Evolutionary conservation across 1,140 invertebrate species (phyloP), one percentile per base, ranked within the genome.

Genomic region (Phortica variegata): DNA sequence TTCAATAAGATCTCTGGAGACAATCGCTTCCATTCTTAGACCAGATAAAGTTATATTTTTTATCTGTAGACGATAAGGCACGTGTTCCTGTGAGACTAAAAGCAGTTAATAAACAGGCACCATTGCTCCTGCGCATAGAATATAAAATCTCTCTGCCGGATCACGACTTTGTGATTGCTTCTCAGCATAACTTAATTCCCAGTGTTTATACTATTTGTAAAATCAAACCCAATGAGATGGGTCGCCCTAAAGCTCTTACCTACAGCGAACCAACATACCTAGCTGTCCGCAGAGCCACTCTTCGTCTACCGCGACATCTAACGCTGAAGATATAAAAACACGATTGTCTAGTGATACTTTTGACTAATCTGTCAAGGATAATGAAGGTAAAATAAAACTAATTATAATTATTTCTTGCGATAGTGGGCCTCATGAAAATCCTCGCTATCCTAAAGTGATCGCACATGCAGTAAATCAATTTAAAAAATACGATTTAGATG

Each of bases 341-440:
- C 54, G 77, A 43, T 20, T 59, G 42, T 49, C 59, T 19, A 37
- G 49, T 13, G 43, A 57, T 13, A 42, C 42, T 18, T 77, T 68
- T 60, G 37, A 44, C 36, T 34, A 52, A 38, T 52, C 71, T 49
- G 52, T 52, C 17, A 49, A 53, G 44, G 55, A 45, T 58, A 50
- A 54, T 52, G 37, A 56, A 23, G 58, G n/a, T n/a, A n/a, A 50
- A 29, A 37, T 68, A 9, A 79, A 79, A 60, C 77, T 77, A 23
- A 55, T 79, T 49, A 16, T 78, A 45, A 41, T 77, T 5, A 65
- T 78, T 58, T 58, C 68, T 32, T 40, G 46, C 46, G 76, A 79
- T 53, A 73, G 75, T 18, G 74, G 77, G 13, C 76, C 76, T 6
- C 76, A 79, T 54, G 73, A 78, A 60, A 78, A 77, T 49, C 76